Evolutionary conservation across 1,140 invertebrate species (phyloP).

Genomic region (Heterodera carotae): DNA sequence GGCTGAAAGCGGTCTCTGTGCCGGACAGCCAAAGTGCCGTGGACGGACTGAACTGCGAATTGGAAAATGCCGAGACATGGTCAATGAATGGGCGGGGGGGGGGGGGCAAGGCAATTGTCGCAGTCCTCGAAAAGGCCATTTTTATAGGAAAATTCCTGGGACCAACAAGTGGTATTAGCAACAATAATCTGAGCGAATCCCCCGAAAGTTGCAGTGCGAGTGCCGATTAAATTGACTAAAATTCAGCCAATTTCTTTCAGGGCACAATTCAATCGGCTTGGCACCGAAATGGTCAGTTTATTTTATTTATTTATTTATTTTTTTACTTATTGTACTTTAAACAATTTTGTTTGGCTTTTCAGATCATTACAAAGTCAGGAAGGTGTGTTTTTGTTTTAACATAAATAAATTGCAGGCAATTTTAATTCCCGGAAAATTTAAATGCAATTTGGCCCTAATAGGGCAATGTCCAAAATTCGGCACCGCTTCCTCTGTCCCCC

Average conservation of each 20-base stretch:
- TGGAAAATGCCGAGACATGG: slow-evolving; percentile 24
- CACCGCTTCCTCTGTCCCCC: neutral
- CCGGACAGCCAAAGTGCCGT: neutral
- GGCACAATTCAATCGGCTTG: slow-evolving; percentile 14
- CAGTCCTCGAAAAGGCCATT: no score
- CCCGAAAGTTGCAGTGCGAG: no score
- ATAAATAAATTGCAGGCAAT: neutral
- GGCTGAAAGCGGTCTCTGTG: neutral
- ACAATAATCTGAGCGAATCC: no score
- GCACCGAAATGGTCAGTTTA: slow-evolving; percentile 28
- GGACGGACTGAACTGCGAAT: slow-evolving; percentile 23
- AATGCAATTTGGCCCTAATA: no score
- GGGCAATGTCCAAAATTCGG: neutral
- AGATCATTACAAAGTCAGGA: slow-evolving; percentile 32
- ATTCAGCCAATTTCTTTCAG: slow-evolving; percentile 15
- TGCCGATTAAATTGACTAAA: no score
- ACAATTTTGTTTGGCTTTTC: slow-evolving; percentile 4
- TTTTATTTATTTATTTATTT: no score
- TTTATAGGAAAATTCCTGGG: no score
- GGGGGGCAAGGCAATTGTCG: neutral
- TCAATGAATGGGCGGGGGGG: neutral
- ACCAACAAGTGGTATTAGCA: no score
- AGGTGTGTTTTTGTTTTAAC: slow-evolving; percentile 11
- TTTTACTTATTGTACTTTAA: neutral
- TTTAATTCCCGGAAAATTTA: no score